Base-by-base conservation (phyloP, 1,140 invertebrate species). In the Oscheius sp. region DNA sequence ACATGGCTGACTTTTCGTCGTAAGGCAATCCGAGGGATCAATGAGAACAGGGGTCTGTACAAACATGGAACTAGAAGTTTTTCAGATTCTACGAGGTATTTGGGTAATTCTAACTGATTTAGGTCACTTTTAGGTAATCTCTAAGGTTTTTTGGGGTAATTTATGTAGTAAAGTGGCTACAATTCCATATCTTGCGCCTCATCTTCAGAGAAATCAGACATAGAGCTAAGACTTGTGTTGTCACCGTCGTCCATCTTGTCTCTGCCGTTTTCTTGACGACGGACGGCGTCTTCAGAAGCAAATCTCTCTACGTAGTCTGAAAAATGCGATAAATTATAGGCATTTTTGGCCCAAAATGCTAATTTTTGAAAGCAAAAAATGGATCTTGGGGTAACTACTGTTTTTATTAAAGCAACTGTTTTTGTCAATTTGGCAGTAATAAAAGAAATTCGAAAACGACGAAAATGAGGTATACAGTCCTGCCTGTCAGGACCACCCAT, bases 121-220 rank as follows among this genome's bases (percentile, higher is more conserved):
- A n/a, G n/a, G n/a, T n/a, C n/a, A n/a, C n/a, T n/a, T n/a, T n/a
- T n/a, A n/a, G n/a, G n/a, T n/a, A n/a, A n/a, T n/a, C n/a, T n/a
- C n/a, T n/a, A n/a, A n/a, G n/a, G n/a, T n/a, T n/a, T n/a, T n/a
- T n/a, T n/a, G n/a, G n/a, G n/a, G n/a, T n/a, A n/a, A n/a, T n/a
- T n/a, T n/a, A n/a, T n/a, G n/a, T n/a, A n/a, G n/a, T n/a, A n/a
- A n/a, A n/a, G n/a, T n/a, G n/a, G n/a, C n/a, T 55, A 55, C 15
- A 55, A 26, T 26, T 55, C 49, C 49, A 55, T 55, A 20, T 26
- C 49, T 13, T 26, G 15, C 26, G 32, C 32, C 15, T 76, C 69
- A 76, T 81, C 80, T 66, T 82, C 81, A 13, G 79, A 83, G 42
- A 81, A 82, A 45, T 82, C 81, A 10, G 82, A 84, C 29, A 82